Evolutionary conservation across 2,888 invertebrate genomes (phyloP).

Genomic region (Venusia cambrica): DNA sequence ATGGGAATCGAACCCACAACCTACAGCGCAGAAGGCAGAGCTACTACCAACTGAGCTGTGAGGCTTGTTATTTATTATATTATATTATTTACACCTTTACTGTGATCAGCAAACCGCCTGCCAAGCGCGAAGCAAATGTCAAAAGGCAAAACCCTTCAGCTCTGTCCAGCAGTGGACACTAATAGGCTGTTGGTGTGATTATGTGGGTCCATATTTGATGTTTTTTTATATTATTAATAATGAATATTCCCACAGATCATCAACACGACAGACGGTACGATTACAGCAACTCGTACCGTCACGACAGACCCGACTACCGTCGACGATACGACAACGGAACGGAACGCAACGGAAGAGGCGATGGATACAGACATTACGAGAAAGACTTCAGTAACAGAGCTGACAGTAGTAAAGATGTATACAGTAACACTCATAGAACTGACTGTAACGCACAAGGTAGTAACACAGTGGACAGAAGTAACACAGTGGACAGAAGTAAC

Average conservation of each 20-base stretch:
- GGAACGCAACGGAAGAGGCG: constrained; percentile 19
- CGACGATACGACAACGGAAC: constrained; percentile 7
- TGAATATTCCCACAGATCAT: constrained; percentile 4
- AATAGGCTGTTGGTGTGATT: too few relatives aligned
- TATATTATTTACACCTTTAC: too few relatives aligned
- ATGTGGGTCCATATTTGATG: too few relatives aligned
- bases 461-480: constrained; percentile 5
- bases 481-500: not conserved
- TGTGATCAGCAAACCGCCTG: too few relatives aligned
- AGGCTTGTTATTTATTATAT: too few relatives aligned
- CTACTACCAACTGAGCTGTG: too few relatives aligned
- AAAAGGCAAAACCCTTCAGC: too few relatives aligned
- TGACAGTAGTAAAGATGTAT: constrained; percentile 1
- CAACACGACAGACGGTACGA: constrained; percentile 15
- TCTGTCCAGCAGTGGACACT: too few relatives aligned
- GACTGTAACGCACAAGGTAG: not conserved
- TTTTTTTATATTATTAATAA: too few relatives aligned
- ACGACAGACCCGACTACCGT: constrained; percentile 7
- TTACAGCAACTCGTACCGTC: constrained; percentile 13
- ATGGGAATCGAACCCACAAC: too few relatives aligned
- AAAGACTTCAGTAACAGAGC: not conserved
- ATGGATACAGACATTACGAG: constrained; percentile 8
- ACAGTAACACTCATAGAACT: not conserved
- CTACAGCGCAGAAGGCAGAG: too few relatives aligned
- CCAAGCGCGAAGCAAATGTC: too few relatives aligned